phyloP scores from a whole-genome alignment of 2,888 invertebrate species.

The Sisyra terminalis region DNA sequence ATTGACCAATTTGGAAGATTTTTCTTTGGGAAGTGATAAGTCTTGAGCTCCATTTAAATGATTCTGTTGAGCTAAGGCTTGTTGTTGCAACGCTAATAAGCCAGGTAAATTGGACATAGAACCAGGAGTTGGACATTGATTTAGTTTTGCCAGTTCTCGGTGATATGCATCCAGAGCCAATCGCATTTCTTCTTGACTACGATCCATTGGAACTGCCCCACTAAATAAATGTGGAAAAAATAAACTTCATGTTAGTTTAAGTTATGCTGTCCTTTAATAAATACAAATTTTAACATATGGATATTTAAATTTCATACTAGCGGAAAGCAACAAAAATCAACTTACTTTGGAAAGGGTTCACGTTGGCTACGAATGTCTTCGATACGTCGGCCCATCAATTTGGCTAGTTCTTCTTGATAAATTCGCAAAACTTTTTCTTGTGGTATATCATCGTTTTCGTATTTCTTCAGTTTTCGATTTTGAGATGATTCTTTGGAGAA shows the following conservation, averaged over 20 bases:
- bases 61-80: constrained; percentile 34
- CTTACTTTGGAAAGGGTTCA: constrained; percentile 67
- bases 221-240: constrained; percentile 78
- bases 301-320: not conserved
- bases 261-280: constrained; percentile 31
- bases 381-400: constrained; percentile 68
- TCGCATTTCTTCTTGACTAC: constrained; percentile 74
- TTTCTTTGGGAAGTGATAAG: constrained; percentile 68
- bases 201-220: constrained; percentile 41
- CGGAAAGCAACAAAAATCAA: constrained; percentile 10
- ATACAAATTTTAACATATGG: constrained; percentile 10
- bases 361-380: constrained; percentile 60
- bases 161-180: constrained; percentile 84
- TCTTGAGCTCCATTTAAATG: constrained; percentile 44
- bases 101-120: constrained; percentile 39
- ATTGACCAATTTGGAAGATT: constrained; percentile 42
- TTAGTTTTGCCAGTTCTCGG: constrained; percentile 81
- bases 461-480: constrained; percentile 64
- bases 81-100: constrained; percentile 65
- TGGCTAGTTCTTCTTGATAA: constrained; percentile 88
- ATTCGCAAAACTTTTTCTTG: constrained; percentile 91
- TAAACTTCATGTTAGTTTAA: constrained; percentile 49
- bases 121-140: constrained; percentile 32
- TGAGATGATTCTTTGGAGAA: constrained; percentile 59
- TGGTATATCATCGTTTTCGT: constrained; percentile 87